A percentile compares a stretch with the other conserved stretches of the same genome.
These are phyloP conservation scores for Hystrix brachyura DNA, from an alignment of 2,113 vertebrate genomes.

Conservation along the genomic window DNA sequence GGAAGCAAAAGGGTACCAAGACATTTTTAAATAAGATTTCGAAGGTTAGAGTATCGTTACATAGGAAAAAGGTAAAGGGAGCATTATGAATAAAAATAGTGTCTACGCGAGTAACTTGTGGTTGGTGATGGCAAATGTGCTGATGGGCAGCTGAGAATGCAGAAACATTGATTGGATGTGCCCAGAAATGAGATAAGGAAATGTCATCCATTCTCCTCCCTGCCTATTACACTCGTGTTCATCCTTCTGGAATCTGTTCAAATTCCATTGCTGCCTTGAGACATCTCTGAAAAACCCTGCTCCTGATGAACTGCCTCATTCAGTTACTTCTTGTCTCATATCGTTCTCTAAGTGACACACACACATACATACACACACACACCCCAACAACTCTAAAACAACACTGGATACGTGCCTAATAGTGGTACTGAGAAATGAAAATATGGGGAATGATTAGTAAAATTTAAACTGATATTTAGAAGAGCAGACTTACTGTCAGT, in stretches of 20 bases:
- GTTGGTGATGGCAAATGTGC: not conserved
- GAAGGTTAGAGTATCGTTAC: not conserved
- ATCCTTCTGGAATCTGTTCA: not conserved
- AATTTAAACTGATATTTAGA: not conserved
- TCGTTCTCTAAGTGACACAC: not conserved
- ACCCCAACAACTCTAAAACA: not conserved
- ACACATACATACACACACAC: not conserved
- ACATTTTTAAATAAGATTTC: not conserved
- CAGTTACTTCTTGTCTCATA: not conserved
- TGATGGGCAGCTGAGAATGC: not conserved
- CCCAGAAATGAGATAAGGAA: not conserved
- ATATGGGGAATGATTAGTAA: not conserved
- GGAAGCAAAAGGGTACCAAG: not conserved
- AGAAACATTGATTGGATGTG: too few species aligned
- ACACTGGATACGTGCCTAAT: not conserved
- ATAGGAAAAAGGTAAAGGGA: not conserved
- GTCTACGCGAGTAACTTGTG: too few species aligned
- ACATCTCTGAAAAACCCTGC: not conserved
- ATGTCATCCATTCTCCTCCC: not conserved
- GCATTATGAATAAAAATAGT: not conserved
- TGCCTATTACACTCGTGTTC: not conserved
- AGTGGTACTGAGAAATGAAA: not conserved
- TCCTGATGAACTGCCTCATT: not conserved
- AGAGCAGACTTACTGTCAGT: not conserved
- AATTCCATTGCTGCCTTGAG: not conserved